Evolutionary conservation across 1,140 invertebrate genomes (phyloP), one percentile per base, ranked within the genome.

Genomic region (Thrips palmi): DNA sequence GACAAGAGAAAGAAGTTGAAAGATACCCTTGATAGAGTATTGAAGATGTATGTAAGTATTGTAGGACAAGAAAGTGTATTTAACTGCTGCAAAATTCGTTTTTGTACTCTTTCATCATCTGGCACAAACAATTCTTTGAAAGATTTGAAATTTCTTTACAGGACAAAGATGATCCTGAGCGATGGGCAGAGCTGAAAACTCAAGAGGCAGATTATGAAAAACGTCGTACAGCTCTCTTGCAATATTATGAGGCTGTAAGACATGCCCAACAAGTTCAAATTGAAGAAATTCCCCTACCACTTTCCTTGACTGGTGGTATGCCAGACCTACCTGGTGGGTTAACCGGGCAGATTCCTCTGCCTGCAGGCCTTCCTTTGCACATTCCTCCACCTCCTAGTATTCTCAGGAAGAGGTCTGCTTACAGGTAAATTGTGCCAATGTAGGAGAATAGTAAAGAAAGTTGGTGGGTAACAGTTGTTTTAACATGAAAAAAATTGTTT

Each of bases 161-260:
- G 84, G 74, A 88, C 51, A 94, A 94, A 68, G 93, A 97, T 64
- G 89, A 97, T 59, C 80, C 83, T 39, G 86, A 93, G 46, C 86
- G 88, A 56, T 92, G 82, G 70, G 65, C 75, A 10, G 89, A 96
- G 47, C 58, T 97, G 8, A 89, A 85, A 54, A 73, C 83, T 43
- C 77, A 87, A 55, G 78, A 94, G 59, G 67, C 74, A 41, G 89
- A 97, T 42, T 97, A 97, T 67, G 88, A 96, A 54, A 81, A 84
- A 51, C 73, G 85, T 52, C 62, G 82, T 51, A 70, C 73, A 51
- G 74, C 87, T 55, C 60, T 93, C 33, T 78, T 92, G 32, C 76
- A 83, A 24, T 93, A 89, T 60, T 96, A 81, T 63, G 89, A 97
- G 57, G 87, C 89, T 43, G 91, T 97, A 0, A 74, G 77, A 51